Percentiles rank a stretch among this genome's conserved stretches.
These are phyloP conservation scores for Yponomeuta sedellus DNA, from an alignment of 2,888 invertebrate genomes.

Conservation along the genomic window DNA sequence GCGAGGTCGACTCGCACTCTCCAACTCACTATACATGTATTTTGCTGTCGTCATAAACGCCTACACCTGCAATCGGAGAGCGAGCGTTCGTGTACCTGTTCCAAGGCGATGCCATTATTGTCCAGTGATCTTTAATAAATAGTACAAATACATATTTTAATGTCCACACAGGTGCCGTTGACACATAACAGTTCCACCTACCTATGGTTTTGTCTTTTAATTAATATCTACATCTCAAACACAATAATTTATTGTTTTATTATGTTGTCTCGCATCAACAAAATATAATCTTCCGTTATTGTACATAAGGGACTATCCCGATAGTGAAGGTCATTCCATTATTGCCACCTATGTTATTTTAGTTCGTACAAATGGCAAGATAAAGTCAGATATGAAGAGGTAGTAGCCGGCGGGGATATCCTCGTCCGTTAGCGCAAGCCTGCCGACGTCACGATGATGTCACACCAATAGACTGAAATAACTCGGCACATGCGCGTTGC, in stretches of 20 bases:
- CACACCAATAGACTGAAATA: slow-evolving; percentile 60
- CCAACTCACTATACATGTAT: slow-evolving; percentile 10
- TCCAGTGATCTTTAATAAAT: slow-evolving; percentile 4
- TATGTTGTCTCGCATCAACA: too few species aligned
- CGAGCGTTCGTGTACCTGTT: slow-evolving; percentile 7
- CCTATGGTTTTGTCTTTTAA: background rate
- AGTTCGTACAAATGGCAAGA: slow-evolving; percentile 9
- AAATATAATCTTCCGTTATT: too few species aligned
- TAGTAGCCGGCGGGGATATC: slow-evolving; percentile 52
- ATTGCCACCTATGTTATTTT: slow-evolving; percentile 6
- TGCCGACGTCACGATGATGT: slow-evolving; percentile 69
- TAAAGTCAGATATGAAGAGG: slow-evolving; percentile 21
- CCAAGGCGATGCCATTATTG: slow-evolving; percentile 2
- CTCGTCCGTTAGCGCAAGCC: slow-evolving; percentile 57
- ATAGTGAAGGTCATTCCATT: too few species aligned
- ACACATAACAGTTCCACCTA: background rate
- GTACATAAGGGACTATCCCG: too few species aligned
- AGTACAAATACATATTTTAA: background rate
- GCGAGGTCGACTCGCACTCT: slow-evolving; percentile 54
- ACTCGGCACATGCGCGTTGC: slow-evolving; percentile 67
- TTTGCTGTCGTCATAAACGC: slow-evolving; percentile 10
- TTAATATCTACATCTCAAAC: too few species aligned
- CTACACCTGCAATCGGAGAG: slow-evolving; percentile 20
- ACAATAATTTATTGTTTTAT: too few species aligned
- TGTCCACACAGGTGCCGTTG: background rate